phyloP scores from a whole-genome alignment of 35 echinoderm and acorn worm species.

The Apostichopus japonicus region DNA sequence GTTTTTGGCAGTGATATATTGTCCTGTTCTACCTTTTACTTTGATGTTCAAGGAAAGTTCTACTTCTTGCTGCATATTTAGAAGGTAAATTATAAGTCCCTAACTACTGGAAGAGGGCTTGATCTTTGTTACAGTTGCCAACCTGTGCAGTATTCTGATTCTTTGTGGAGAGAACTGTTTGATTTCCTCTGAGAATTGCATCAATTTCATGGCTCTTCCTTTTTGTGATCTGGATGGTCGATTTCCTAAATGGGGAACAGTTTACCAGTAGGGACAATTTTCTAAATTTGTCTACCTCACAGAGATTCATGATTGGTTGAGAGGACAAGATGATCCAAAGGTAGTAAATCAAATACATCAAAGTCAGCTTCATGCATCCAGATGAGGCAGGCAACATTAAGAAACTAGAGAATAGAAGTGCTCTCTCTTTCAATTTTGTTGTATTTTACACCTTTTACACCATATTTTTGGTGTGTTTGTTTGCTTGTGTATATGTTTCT shows the following conservation, averaged over 20 bases:
- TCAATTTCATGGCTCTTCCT: constrained; percentile 45
- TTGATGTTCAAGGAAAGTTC: too few species aligned
- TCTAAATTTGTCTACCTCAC: constrained; percentile 45
- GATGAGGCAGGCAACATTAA: not conserved
- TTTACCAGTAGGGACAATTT: constrained; percentile 42
- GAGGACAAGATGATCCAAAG: constrained; percentile 26
- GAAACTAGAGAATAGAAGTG: too few species aligned
- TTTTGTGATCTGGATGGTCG: constrained; percentile 21
- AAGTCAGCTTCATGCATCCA: not conserved
- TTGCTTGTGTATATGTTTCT: too few species aligned
- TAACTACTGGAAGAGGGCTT: not conserved
- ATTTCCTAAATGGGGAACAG: constrained; percentile 51
- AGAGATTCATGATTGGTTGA: not conserved
- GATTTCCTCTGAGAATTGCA: constrained; percentile 32
- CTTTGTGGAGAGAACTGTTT: not conserved
- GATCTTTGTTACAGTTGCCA: constrained; percentile 32
- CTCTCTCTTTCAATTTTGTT: too few species aligned
- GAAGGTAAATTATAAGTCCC: not conserved
- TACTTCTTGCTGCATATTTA: not conserved
- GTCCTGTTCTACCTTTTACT: not conserved
- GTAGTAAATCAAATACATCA: constrained; percentile 22
- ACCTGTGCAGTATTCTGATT: not conserved
- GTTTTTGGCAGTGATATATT: constrained; percentile 21
- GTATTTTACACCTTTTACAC: too few species aligned
- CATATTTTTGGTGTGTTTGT: too few species aligned